phyloP scores from a whole-genome alignment of 1,140 invertebrate genomes.

The Thrips palmi region DNA sequence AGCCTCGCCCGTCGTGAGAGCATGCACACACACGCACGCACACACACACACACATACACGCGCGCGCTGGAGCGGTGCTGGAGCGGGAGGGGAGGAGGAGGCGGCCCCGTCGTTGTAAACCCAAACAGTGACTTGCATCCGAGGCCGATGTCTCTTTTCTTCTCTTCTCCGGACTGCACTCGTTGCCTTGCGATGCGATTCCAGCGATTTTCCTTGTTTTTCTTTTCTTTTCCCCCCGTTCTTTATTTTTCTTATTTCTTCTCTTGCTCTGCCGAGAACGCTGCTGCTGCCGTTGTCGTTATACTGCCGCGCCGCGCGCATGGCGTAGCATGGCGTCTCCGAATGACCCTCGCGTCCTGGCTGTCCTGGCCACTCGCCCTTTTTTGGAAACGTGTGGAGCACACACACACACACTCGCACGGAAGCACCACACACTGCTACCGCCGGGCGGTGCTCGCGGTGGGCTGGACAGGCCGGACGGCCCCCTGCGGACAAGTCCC shows the following conservation, averaged over 20 bases:
- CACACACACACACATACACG: conserved; percentile 3
- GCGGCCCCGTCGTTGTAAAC: too few species aligned
- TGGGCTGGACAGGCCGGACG: conserved; percentile 5
- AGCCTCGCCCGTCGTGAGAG: too few species aligned
- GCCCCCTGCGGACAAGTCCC: too few species aligned
- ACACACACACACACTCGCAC: background rate
- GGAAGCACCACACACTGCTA: background rate
- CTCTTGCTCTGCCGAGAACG: background rate
- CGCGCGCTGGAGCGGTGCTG: background rate
- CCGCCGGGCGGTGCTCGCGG: conserved; percentile 1
- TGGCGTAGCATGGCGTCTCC: too few species aligned
- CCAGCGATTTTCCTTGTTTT: background rate
- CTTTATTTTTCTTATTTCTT: background rate
- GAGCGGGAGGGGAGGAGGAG: too few species aligned
- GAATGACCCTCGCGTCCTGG: conserved; percentile 5
- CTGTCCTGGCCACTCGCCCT: conserved; percentile 7
- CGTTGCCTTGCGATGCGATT: background rate
- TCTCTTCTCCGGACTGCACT: background rate
- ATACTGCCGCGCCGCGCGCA: too few species aligned
- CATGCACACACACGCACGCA: background rate
- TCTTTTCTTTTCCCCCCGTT: background rate
- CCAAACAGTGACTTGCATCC: background rate
- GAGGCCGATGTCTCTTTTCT: background rate
- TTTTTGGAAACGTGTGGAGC: background rate
- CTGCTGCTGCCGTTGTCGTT: background rate